Conservation (phyloP, 2,888 invertebrate genomes). For the Dicyrtomina minuta region DNA sequence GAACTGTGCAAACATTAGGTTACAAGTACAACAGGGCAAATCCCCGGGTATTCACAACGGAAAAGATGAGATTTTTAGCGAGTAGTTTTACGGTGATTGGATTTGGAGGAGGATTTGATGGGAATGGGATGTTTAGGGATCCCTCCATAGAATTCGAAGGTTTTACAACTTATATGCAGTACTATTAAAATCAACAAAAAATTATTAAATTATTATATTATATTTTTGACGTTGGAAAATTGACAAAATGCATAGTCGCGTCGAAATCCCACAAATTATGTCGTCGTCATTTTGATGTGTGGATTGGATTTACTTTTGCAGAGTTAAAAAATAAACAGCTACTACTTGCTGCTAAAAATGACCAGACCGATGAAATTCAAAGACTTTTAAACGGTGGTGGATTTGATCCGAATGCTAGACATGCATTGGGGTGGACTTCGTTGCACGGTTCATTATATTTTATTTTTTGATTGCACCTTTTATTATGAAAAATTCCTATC, state of each 20-base stretch:
- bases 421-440: constrained; percentile 82
- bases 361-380: constrained; percentile 23
- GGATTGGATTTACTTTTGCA: background rate
- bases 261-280: too few relatives aligned
- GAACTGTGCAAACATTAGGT: too few relatives aligned
- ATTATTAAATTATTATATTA: too few relatives aligned
- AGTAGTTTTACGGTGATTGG: constrained; percentile 2
- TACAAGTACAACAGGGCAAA: too few relatives aligned
- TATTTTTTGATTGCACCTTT: too few relatives aligned
- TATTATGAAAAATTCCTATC: too few relatives aligned
- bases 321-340: background rate
- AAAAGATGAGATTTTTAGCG: too few relatives aligned
- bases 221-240: too few relatives aligned
- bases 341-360: constrained; percentile 21
- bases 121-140: too few relatives aligned
- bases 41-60: too few relatives aligned
- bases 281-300: background rate
- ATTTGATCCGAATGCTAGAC: constrained; percentile 68
- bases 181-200: too few relatives aligned
- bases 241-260: too few relatives aligned
- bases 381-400: constrained; percentile 10
- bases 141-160: background rate
- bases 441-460: constrained; percentile 80
- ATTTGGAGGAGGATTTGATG: background rate
- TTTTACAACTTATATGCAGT: background rate